Evolutionary conservation across 2,797 vertebrate species (phyloP).

Genomic region (Lophius americanus): DNA sequence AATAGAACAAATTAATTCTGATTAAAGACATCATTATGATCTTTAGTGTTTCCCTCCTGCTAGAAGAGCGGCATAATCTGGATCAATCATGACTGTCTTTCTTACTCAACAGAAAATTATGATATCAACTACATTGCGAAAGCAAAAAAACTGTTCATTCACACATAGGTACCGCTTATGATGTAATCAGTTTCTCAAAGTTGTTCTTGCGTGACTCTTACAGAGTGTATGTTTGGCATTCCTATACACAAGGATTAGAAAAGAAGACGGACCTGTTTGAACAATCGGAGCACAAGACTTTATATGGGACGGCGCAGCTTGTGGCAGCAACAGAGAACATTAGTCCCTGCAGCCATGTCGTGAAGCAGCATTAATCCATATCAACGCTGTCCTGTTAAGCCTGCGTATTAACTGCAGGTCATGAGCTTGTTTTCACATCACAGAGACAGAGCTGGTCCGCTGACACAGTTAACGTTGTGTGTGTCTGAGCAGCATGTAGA

Average conservation of each 20-base stretch:
- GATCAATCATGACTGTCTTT: too few species aligned
- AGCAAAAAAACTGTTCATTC: background rate
- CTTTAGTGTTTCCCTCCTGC: too few species aligned
- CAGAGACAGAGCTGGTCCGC: constrained; percentile 32
- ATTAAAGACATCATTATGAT: too few species aligned
- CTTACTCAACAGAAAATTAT: background rate
- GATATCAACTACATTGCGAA: background rate
- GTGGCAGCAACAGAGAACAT: constrained; percentile 38
- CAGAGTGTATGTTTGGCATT: constrained; percentile 33
- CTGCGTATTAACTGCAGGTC: constrained; percentile 60
- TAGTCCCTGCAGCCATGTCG: constrained; percentile 33
- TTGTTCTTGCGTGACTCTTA: background rate
- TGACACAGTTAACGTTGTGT: constrained; percentile 27
- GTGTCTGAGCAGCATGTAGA: constrained; percentile 47
- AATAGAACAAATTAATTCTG: too few species aligned
- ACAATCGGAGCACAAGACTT: constrained; percentile 13
- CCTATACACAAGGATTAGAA: constrained; percentile 41
- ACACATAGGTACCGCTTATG: too few species aligned
- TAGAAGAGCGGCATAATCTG: too few species aligned
- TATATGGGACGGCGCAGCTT: constrained; percentile 23
- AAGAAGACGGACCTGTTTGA: constrained; percentile 16
- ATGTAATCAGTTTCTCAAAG: too few species aligned
- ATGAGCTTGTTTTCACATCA: constrained; percentile 48
- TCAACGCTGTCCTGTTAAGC: constrained; percentile 42
- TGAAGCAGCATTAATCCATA: constrained; percentile 57